A percentile compares a stretch with the other conserved stretches of the same genome.
Conservation (phyloP, 1,140 invertebrate genomes). For the Cataglyphis hispanica region DNA sequence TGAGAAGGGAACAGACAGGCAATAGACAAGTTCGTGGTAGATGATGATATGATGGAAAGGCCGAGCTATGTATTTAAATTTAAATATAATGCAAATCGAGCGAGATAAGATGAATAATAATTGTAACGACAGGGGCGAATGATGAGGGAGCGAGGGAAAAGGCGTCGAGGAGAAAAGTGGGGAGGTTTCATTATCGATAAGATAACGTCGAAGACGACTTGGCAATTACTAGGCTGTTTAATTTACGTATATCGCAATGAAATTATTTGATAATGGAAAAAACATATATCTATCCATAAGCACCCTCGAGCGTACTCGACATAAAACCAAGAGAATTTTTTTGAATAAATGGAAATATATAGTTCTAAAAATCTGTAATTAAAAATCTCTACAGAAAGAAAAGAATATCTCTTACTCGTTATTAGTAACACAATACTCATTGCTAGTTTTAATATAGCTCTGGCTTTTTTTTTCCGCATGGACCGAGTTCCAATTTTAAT, state of each 20-base stretch:
- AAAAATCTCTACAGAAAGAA: constrained; percentile 7
- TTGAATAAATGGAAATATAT: constrained; percentile 7
- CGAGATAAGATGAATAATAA: constrained; percentile 84
- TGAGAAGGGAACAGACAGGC: constrained; percentile 62
- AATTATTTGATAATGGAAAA: constrained; percentile 12
- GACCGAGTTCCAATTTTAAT: constrained; percentile 61
- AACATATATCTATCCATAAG: not conserved
- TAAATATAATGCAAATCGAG: constrained; percentile 84
- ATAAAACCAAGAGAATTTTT: not conserved
- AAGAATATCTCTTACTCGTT: constrained; percentile 1
- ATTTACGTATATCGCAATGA: not conserved
- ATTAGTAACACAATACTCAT: constrained; percentile 24
- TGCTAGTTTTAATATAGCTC: constrained; percentile 58
- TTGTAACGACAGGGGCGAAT: constrained; percentile 61
- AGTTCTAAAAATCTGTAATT: not conserved
- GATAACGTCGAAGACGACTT: constrained; percentile 25
- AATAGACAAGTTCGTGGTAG: constrained; percentile 58
- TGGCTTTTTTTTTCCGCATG: constrained; percentile 14
- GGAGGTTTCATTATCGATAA: constrained; percentile 63
- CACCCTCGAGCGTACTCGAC: not conserved
- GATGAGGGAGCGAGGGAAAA: not conserved
- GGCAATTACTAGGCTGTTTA: constrained; percentile 56
- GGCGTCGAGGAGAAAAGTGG: constrained; percentile 36
- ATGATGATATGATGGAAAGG: constrained; percentile 51
- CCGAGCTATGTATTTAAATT: constrained; percentile 79